Conservation (phyloP, 2,797 vertebrate species). For the Rallus crepitans region DNA sequence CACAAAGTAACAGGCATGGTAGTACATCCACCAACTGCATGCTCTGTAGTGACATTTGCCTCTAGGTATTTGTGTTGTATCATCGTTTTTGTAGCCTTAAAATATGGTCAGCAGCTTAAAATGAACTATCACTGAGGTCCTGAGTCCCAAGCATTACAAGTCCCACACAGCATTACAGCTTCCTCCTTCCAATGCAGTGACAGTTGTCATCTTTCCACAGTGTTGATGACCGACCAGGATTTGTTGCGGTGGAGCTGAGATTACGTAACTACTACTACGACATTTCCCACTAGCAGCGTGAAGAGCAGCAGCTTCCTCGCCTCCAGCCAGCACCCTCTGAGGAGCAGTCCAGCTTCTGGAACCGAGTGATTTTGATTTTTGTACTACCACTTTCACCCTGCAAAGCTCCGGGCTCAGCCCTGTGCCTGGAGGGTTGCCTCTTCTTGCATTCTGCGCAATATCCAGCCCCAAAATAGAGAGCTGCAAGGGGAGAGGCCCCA, state of each 20-base stretch:
- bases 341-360: background rate
- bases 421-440: background rate
- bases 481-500: background rate
- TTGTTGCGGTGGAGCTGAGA: conserved; percentile 86
- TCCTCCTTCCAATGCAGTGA: background rate
- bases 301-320: background rate
- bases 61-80: background rate
- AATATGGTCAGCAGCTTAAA: background rate
- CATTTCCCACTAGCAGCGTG: conserved; percentile 74
- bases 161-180: background rate
- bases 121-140: background rate
- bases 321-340: background rate
- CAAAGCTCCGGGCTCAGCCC: background rate
- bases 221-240: conserved; percentile 86
- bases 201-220: conserved; percentile 73
- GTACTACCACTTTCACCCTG: background rate
- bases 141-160: background rate
- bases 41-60: background rate
- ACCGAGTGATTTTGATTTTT: background rate
- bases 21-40: background rate
- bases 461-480: background rate
- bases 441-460: background rate
- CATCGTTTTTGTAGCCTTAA: background rate
- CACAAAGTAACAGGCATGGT: background rate
- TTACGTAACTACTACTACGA: conserved; percentile 95